A percentile compares a stretch with the other conserved stretches of the same genome.
Conservation (phyloP, 1,140 invertebrate genomes). For the Tetragnatha versicolor region DNA sequence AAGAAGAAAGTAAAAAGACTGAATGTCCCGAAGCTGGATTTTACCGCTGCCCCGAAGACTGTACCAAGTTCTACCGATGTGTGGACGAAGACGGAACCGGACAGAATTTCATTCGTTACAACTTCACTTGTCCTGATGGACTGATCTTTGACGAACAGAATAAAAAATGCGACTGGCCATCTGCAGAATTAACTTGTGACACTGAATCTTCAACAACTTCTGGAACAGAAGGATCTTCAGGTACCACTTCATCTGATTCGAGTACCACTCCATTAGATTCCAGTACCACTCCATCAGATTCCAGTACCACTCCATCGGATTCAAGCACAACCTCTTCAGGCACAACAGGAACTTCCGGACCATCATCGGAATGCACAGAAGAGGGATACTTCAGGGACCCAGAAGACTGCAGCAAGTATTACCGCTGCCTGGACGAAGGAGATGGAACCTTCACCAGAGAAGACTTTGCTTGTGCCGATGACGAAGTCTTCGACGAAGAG, state of each 20-base stretch:
- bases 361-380: slow-evolving; percentile 38
- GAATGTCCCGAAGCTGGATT: slow-evolving; percentile 66
- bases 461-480: slow-evolving; percentile 68
- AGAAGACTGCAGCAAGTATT: slow-evolving; percentile 55
- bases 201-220: slow-evolving; percentile 21
- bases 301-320: not conserved
- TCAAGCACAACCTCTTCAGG: not conserved
- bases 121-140: slow-evolving; percentile 54
- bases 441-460: slow-evolving; percentile 26
- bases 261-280: not conserved
- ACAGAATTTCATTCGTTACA: slow-evolving; percentile 56
- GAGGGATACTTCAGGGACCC: slow-evolving; percentile 55
- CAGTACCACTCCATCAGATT: not conserved
- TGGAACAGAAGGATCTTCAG: not conserved
- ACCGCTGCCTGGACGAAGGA: slow-evolving; percentile 50
- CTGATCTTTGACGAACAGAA: slow-evolving; percentile 62
- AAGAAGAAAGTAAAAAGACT: slow-evolving; percentile 27
- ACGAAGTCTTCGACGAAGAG: slow-evolving; percentile 64
- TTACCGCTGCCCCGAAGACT: slow-evolving; percentile 71
- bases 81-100: slow-evolving; percentile 68
- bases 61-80: slow-evolving; percentile 67
- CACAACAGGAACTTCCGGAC: not conserved
- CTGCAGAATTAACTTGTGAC: slow-evolving; percentile 39
- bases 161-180: slow-evolving; percentile 58
- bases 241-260: not conserved